Percentiles rank a stretch among this genome's conserved stretches.
These are phyloP conservation scores for Anarhynchus alexandrinus DNA, from an alignment of 2,113 vertebrate species.

Conservation along the genomic window DNA sequence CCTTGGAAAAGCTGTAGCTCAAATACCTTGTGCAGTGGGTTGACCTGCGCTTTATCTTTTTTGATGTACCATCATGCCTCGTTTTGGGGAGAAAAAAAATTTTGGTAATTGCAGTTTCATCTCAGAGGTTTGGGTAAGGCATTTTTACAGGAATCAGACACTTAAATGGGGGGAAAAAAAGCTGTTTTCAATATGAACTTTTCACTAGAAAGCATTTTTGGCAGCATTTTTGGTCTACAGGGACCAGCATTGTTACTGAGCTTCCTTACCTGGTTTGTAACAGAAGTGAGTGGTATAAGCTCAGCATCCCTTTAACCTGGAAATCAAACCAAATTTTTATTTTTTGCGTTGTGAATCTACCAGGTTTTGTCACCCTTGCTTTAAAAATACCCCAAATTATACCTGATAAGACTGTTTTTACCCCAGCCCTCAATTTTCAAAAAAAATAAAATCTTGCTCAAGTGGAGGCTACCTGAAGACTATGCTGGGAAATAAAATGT, in stretches of 20 bases:
- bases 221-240: not conserved
- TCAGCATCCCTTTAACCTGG: not conserved
- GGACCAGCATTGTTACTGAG: not conserved
- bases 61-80: not conserved
- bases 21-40: not conserved
- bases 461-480: not conserved
- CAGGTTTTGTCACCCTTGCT: not conserved
- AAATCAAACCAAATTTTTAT: not conserved
- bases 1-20: not conserved
- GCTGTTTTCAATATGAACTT: not conserved
- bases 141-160: not conserved
- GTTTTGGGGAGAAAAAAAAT: not conserved
- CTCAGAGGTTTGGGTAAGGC: not conserved
- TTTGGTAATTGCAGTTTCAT: not conserved
- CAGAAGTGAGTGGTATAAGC: not conserved
- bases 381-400: not conserved
- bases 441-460: accelerated
- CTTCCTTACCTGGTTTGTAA: not conserved
- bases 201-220: not conserved
- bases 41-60: not conserved
- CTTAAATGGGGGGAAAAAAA: not conserved
- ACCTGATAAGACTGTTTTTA: not conserved
- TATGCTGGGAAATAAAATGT: not conserved
- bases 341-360: not conserved
- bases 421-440: not conserved